Evolutionary conservation across 1,140 invertebrate species (phyloP).

Genomic region (Drosophila athabasca): DNA sequence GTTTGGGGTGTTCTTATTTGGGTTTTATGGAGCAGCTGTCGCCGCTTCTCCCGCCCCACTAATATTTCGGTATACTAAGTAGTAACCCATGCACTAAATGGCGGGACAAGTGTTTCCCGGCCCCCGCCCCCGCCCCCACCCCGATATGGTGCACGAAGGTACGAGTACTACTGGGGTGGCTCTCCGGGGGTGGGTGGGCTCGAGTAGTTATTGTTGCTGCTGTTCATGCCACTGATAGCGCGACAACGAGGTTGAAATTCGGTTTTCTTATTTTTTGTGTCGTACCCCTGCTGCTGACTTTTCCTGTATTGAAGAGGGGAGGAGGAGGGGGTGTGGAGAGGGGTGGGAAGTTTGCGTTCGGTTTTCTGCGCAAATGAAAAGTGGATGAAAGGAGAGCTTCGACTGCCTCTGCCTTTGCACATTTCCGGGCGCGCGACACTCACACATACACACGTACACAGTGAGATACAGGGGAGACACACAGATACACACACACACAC

Average conservation of each 20-base stretch:
- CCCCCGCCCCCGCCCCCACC: not conserved
- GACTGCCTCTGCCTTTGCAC: constrained; percentile 46
- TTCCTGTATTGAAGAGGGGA: not conserved
- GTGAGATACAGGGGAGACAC: constrained; percentile 16
- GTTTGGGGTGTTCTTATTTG: too few species aligned
- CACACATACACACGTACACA: constrained; percentile 20
- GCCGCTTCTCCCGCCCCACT: constrained; percentile 53
- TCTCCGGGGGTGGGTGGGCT: constrained; percentile 26
- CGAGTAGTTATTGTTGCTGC: constrained; percentile 26
- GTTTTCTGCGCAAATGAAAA: constrained; percentile 78
- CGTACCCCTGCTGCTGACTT: constrained; percentile 9
- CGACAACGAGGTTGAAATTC: constrained; percentile 54
- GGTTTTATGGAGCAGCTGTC: constrained; percentile 57
- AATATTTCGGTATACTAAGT: constrained; percentile 79
- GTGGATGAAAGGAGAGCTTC: constrained; percentile 70
- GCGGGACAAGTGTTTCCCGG: constrained; percentile 76
- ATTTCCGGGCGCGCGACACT: constrained; percentile 62
- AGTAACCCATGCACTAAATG: constrained; percentile 79
- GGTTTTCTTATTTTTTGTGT: constrained; percentile 23
- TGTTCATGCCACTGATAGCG: constrained; percentile 54
- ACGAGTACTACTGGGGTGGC: constrained; percentile 11
- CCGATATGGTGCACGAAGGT: constrained; percentile 1
- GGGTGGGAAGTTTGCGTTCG: constrained; percentile 18
- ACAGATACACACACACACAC: constrained; percentile 23
- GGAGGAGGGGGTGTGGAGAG: constrained; percentile 2